Evolutionary conservation across 2,113 vertebrate species (phyloP), one percentile per base, ranked within the genome.

Genomic region (Apus apus): DNA sequence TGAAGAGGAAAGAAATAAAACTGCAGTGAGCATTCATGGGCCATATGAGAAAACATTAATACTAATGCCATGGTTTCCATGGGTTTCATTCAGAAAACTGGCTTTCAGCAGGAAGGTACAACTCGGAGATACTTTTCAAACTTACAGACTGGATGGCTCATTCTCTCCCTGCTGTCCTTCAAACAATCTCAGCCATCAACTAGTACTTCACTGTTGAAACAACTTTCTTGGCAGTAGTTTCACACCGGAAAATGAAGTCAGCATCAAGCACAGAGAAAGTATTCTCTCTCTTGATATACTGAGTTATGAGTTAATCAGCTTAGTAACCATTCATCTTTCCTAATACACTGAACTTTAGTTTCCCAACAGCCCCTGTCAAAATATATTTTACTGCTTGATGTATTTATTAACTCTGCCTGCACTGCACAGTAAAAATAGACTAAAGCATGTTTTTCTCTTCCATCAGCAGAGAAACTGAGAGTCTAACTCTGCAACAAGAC

Each of bases 281-380:
- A 85, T 76, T 91, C 72, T 85, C 80, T 70, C 88, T 84, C 67
- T n/a, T 92, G 85, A 93, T 86, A 74, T 8, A 62, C 36, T 51
- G 58, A 94, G 57, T 78, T 88, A 74, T 0, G 0, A 90, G 79
- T 84, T 84, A 80, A 93, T 84, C 79, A 74, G 64, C 57, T 94
- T 90, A 93, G 62, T 11, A 90, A 53, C 38, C 88, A 92, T 88
- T 84, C 79, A 61, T 83, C 56, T 77, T 87, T 65, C 57, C 58
- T 86, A 89, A 93, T 7, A 60, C 34, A 50, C 17, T 36, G 29
- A 90, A 58, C 90, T 86, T 74, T 65, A 54, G 83, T 86, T 94
- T 83, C 65, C 50, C 56, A 86, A 53, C 61, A 90, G 45, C 26
- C 34, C 23, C 65, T n/a, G 45, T 72, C 88, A 90, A 71, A 93